Percentiles rank a stretch among this genome's conserved stretches.
These are phyloP conservation scores for Apodemus speciosus DNA, from an alignment of 2,113 vertebrate genomes.

Conservation along the genomic window DNA sequence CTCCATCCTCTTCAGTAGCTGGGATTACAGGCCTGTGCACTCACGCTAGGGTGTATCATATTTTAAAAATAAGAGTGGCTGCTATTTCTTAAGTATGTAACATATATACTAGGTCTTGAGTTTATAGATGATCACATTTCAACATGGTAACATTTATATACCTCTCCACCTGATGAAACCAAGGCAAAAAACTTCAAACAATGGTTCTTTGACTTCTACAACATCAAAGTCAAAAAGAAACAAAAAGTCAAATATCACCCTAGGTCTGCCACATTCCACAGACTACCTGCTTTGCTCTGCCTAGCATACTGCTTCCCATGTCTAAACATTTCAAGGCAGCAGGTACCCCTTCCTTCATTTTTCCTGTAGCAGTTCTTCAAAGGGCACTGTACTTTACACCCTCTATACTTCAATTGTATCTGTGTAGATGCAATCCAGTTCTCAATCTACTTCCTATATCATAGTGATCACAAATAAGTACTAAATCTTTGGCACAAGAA, in stretches of 20 bases:
- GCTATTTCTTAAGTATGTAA: constrained; percentile 50
- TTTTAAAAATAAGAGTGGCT: constrained; percentile 33
- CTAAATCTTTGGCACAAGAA: background rate
- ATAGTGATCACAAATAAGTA: constrained; percentile 20
- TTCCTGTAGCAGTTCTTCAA: constrained; percentile 23
- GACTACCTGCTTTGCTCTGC: background rate
- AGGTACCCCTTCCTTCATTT: background rate
- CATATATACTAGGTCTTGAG: background rate
- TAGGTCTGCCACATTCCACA: background rate
- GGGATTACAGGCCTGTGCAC: background rate
- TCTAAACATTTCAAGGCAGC: constrained; percentile 17
- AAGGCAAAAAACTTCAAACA: constrained; percentile 36
- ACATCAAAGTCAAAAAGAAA: constrained; percentile 3
- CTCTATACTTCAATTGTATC: background rate
- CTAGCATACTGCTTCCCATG: background rate
- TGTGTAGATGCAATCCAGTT: background rate
- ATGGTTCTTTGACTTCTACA: constrained; percentile 14
- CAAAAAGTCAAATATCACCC: background rate
- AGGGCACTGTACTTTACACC: background rate
- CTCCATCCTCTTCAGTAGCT: background rate
- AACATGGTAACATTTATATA: background rate
- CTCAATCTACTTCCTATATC: constrained; percentile 11
- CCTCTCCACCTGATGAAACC: constrained; percentile 50
- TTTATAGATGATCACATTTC: constrained; percentile 26
- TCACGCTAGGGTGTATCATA: background rate